Conservation (phyloP, 1,140 invertebrate genomes). For the Aphaenogaster ashmeadi region DNA sequence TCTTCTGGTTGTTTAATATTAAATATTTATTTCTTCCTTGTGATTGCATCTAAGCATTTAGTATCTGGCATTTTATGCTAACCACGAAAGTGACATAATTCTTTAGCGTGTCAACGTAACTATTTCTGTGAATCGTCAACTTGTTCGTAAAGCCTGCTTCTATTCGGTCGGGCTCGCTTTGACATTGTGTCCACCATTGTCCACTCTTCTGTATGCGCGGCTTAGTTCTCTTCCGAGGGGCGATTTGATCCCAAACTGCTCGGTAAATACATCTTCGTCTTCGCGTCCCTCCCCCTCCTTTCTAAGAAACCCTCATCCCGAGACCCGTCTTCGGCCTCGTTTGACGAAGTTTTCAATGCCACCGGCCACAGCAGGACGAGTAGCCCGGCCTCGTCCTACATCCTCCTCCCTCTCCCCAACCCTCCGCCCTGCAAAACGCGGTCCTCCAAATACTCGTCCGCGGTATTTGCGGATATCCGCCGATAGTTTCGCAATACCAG, state of each 20-base stretch:
- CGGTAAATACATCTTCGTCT: conserved; percentile 41
- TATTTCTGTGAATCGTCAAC: conserved; percentile 30
- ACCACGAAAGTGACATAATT: not conserved
- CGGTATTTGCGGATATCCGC: conserved; percentile 76
- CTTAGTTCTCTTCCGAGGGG: conserved; percentile 37
- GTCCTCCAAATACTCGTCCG: conserved; percentile 70
- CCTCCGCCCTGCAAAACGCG: conserved; percentile 27
- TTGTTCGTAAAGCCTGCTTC: conserved; percentile 8
- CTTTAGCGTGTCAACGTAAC: conserved; percentile 9
- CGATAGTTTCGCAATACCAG: conserved; percentile 71
- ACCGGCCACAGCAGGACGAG: not conserved
- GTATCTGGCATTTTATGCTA: not conserved
- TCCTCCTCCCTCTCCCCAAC: not conserved
- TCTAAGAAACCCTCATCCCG: conserved; percentile 34
- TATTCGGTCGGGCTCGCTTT: conserved; percentile 40
- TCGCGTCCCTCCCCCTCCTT: not conserved
- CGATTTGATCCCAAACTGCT: conserved; percentile 54
- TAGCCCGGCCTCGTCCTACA: not conserved
- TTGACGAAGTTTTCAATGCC: conserved; percentile 68
- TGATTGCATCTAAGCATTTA: not conserved
- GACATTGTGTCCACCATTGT: conserved; percentile 37
- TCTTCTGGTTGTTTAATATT: not conserved
- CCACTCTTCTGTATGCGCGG: conserved; percentile 15
- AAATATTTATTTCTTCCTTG: conserved; percentile 5
- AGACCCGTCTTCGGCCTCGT: conserved; percentile 52